Evolutionary conservation across 2,797 vertebrate genomes (phyloP).

Genomic region (Pteropus rufus): DNA sequence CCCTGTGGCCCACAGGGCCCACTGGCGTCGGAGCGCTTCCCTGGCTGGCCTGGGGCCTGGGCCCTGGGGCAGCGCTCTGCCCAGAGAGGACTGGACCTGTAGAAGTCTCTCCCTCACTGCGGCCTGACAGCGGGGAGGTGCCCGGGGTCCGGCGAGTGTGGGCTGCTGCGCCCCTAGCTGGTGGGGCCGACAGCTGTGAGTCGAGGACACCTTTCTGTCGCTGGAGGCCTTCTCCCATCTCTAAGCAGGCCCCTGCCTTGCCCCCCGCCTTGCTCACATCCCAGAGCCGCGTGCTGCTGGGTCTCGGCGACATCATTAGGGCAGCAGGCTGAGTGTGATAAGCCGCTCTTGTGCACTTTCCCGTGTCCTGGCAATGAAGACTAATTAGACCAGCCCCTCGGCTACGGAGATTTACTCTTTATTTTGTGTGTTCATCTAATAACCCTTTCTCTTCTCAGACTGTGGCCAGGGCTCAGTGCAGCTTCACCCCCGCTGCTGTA

Average conservation of each 20-base stretch:
- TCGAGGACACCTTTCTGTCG: fast-evolving
- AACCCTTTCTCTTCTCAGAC: background rate
- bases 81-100: fast-evolving
- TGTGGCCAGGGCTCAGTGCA: fast-evolving
- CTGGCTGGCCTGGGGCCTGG: background rate
- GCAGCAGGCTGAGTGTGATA: background rate
- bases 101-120: background rate
- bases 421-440: background rate
- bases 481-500: fast-evolving
- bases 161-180: background rate
- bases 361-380: background rate
- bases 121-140: fast-evolving
- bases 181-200: background rate
- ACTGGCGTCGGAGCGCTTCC: background rate
- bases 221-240: background rate
- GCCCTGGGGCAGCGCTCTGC: background rate
- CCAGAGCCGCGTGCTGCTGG: fast-evolving
- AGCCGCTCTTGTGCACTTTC: background rate
- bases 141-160: background rate
- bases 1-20: fast-evolving
- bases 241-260: background rate
- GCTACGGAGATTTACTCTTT: background rate
- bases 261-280: background rate
- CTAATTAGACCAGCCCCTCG: background rate
- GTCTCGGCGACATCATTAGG: fast-evolving